These are phyloP conservation scores for Ploceus nigricollis DNA, from an alignment of 2,113 vertebrate species.

Conservation along the genomic window DNA sequence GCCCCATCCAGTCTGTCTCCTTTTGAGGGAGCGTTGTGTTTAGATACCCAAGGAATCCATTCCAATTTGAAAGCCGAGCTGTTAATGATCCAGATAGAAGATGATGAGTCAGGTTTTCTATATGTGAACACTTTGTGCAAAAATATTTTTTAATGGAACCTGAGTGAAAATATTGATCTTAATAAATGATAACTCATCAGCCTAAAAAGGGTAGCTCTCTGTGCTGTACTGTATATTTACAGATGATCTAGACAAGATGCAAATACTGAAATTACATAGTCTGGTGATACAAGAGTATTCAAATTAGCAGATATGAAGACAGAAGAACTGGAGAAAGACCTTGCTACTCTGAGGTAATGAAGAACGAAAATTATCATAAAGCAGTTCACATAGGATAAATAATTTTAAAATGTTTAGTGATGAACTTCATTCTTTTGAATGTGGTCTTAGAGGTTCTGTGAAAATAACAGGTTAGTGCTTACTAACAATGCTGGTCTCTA, in stretches of 20 bases:
- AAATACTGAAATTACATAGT: not conserved
- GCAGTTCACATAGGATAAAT: not conserved
- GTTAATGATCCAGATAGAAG: not conserved
- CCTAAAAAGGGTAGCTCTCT: not conserved
- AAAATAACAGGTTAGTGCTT: not conserved
- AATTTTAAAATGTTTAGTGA: not conserved
- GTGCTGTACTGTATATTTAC: not conserved
- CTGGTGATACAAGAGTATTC: not conserved
- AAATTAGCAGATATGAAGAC: not conserved
- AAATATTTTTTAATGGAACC: not conserved
- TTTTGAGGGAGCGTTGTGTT: not conserved
- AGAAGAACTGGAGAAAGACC: not conserved
- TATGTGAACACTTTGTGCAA: not conserved
- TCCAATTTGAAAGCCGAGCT: not conserved
- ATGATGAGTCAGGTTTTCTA: not conserved
- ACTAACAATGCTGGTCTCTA: not conserved
- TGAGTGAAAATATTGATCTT: constrained; percentile 10
- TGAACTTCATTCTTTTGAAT: not conserved
- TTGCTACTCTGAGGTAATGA: not conserved
- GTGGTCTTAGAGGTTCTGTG: not conserved
- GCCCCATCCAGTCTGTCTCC: not conserved
- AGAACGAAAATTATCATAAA: not conserved
- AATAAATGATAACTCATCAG: not conserved
- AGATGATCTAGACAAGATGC: not conserved
- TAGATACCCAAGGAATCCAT: not conserved